phyloP scores from a whole-genome alignment of 2,113 vertebrate species.

The Daubentonia madagascariensis region DNA sequence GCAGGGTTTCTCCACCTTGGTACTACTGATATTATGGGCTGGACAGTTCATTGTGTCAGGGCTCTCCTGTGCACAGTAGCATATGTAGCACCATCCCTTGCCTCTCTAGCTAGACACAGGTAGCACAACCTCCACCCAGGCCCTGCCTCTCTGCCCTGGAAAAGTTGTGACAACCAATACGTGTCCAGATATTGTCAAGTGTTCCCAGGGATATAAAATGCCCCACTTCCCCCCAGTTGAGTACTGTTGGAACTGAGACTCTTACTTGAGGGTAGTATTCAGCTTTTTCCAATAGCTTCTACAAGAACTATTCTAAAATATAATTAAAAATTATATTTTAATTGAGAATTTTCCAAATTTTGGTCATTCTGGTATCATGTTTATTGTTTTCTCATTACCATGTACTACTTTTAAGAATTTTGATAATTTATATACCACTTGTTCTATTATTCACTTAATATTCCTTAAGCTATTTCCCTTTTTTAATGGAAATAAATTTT shows the following conservation, averaged over 20 bases:
- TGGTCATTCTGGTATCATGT: background rate
- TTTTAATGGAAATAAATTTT: background rate
- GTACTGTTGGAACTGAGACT: background rate
- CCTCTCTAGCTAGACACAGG: background rate
- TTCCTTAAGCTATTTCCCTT: background rate
- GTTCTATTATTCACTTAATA: background rate
- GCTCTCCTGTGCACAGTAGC: accelerated
- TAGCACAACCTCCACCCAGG: background rate
- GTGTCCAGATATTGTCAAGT: background rate
- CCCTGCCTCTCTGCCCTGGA: too few species aligned
- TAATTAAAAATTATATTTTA: too few species aligned
- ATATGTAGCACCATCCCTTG: background rate
- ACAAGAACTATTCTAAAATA: background rate
- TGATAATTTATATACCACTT: background rate
- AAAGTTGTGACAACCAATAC: background rate
- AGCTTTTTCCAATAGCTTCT: background rate
- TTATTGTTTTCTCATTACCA: background rate
- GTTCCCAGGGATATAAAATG: background rate
- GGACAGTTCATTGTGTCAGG: background rate
- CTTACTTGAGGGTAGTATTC: background rate
- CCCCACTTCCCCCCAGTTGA: background rate
- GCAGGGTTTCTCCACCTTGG: too few species aligned
- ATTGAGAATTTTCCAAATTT: background rate
- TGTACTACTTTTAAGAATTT: background rate
- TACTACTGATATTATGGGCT: accelerated